Percentiles rank a stretch among this genome's conserved stretches.
Evolutionary conservation across 2,888 invertebrate genomes (phyloP).

Genomic region (Epinotia nisella): DNA sequence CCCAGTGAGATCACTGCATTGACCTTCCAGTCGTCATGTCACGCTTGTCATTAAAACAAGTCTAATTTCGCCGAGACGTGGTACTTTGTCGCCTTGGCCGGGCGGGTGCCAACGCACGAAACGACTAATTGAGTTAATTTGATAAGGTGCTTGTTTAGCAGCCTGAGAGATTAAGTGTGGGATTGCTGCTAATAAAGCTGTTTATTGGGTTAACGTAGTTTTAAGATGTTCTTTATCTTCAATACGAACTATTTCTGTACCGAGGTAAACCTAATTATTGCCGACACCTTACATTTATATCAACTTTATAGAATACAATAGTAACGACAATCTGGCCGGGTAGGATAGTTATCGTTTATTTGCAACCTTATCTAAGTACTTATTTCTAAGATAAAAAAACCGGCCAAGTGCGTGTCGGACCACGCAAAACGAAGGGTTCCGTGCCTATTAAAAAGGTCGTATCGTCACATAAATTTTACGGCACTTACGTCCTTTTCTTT

Average conservation of each 20-base stretch:
- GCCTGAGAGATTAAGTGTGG: neutral
- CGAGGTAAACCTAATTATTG: no score
- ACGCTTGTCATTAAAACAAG: neutral
- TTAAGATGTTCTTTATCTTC: neutral
- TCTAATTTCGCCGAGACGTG: neutral
- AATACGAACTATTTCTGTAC: neutral
- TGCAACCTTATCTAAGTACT: no score
- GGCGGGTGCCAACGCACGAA: neutral
- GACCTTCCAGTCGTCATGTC: neutral
- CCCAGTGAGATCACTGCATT: neutral
- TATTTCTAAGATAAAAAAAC: no score
- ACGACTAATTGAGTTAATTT: slow-evolving; percentile 2
- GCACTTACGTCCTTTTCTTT: no score
- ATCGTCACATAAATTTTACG: no score
- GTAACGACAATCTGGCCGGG: no score
- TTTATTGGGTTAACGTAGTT: neutral
- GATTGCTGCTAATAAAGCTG: slow-evolving; percentile 1
- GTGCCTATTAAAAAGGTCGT: no score
- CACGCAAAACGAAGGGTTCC: no score
- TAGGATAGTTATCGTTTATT: no score
- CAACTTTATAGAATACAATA: no score
- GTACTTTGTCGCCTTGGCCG: neutral
- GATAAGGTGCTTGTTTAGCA: slow-evolving; percentile 1
- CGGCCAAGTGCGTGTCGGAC: no score
- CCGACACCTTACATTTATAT: no score